These are phyloP conservation scores for Paraescarpia echinospica DNA, from an alignment of 1,140 invertebrate species.

Conservation along the genomic window DNA sequence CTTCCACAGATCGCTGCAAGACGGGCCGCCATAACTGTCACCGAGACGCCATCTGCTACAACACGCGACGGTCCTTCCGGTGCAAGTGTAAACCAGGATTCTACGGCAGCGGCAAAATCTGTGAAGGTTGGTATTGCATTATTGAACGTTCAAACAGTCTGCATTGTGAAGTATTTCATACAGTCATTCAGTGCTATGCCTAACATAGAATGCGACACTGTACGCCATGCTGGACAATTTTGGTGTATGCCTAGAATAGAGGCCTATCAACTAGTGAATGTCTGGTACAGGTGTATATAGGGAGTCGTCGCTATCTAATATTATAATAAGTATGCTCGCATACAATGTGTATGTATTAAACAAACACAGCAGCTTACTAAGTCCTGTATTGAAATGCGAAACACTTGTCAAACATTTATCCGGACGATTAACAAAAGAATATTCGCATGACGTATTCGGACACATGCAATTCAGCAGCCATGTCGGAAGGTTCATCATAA, in stretches of 20 bases:
- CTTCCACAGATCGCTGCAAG: slow-evolving; percentile 43
- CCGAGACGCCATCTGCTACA: slow-evolving; percentile 46
- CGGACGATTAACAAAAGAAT: background rate
- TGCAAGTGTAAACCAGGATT: slow-evolving; percentile 60
- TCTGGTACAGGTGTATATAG: background rate
- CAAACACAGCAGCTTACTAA: background rate
- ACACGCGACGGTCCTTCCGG: slow-evolving; percentile 41
- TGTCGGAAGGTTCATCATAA: no score
- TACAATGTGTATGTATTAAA: background rate
- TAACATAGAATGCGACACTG: no score
- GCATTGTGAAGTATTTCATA: background rate
- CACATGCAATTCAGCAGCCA: no score
- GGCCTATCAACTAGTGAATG: no score
- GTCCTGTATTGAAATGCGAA: background rate
- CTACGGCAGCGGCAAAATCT: slow-evolving; percentile 68
- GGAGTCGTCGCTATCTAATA: background rate
- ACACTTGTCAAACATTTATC: no score
- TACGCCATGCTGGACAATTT: no score
- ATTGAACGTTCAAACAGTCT: no score
- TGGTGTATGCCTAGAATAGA: no score
- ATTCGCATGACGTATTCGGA: no score
- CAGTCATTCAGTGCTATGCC: no score
- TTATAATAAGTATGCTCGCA: background rate
- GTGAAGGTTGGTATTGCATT: slow-evolving; percentile 60
- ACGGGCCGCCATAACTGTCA: slow-evolving; percentile 45